A percentile compares a stretch with the other conserved stretches of the same genome.
These are phyloP conservation scores for Pogonophryne albipinna DNA, from an alignment of 2,797 vertebrate species.

Conservation along the genomic window DNA sequence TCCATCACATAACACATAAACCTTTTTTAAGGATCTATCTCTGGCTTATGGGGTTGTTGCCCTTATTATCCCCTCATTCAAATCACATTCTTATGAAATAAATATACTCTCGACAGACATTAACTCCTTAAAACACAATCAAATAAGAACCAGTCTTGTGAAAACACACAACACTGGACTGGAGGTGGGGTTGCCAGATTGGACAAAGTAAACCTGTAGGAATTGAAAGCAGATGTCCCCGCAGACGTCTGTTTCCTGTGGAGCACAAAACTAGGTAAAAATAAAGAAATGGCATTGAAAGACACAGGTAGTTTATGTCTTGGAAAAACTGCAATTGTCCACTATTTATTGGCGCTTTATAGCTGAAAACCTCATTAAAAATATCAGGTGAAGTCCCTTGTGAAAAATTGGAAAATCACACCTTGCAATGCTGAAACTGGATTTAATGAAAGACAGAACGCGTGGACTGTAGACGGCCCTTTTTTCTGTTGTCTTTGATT, in stretches of 20 bases:
- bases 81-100: constrained; percentile 16
- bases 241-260: constrained; percentile 71
- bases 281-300: constrained; percentile 49
- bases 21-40: not conserved
- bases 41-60: not conserved
- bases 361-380: constrained; percentile 13
- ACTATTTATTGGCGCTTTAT: not conserved
- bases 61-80: constrained; percentile 13
- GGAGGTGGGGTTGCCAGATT: constrained; percentile 60
- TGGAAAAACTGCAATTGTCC: not conserved
- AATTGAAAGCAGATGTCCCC: constrained; percentile 81
- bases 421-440: not conserved
- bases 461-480: not conserved
- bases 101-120: constrained; percentile 41
- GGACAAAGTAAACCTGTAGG: constrained; percentile 63
- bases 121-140: constrained; percentile 60
- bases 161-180: constrained; percentile 54
- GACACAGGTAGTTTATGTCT: constrained; percentile 3
- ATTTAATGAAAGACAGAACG: not conserved
- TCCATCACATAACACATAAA: not conserved
- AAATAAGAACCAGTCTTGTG: constrained; percentile 58
- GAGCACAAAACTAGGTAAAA: constrained; percentile 43
- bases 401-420: constrained; percentile 7
- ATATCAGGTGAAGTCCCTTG: not conserved
- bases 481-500: not conserved